Conservation (phyloP, 37 sponge, comb jelly and placozoan genomes). For the Beroe forskalii region DNA sequence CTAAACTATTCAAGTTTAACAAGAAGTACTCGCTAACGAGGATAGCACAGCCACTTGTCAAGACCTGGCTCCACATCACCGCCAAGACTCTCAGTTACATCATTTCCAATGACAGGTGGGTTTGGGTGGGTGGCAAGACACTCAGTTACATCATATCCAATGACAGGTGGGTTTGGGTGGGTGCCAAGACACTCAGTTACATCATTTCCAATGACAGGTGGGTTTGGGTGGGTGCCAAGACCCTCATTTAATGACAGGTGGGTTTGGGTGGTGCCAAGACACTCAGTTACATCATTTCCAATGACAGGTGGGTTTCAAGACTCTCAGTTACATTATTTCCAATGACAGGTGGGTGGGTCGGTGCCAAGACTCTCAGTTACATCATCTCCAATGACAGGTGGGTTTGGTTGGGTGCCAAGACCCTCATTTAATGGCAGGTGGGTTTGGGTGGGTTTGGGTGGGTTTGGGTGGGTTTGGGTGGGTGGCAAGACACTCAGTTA, state of each 20-base stretch:
- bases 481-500: slow-evolving; percentile 53
- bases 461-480: too few species aligned
- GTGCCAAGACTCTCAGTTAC: slow-evolving; percentile 56
- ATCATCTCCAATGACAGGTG: slow-evolving; percentile 55
- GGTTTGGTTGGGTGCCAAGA: slow-evolving; percentile 21
- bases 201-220: slow-evolving; percentile 38
- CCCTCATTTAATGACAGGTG: slow-evolving; percentile 57
- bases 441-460: too few species aligned
- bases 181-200: not conserved
- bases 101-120: slow-evolving; percentile 45
- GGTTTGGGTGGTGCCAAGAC: slow-evolving; percentile 33
- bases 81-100: slow-evolving; percentile 56
- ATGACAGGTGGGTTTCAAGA: slow-evolving; percentile 47
- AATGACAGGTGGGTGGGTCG: slow-evolving; percentile 28
- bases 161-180: slow-evolving; percentile 47
- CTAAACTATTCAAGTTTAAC: slow-evolving; percentile 59
- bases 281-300: slow-evolving; percentile 46
- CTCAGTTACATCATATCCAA: slow-evolving; percentile 54
- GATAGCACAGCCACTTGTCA: slow-evolving; percentile 58
- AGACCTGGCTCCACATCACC: slow-evolving; percentile 57
- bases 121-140: slow-evolving; percentile 8
- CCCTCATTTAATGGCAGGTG: slow-evolving; percentile 52
- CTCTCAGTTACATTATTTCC: slow-evolving; percentile 49
- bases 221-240: slow-evolving; percentile 21
- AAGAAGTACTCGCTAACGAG: slow-evolving; percentile 44